Evolutionary conservation across 1,140 invertebrate species (phyloP).

Genomic region (Cataglyphis hispanica): DNA sequence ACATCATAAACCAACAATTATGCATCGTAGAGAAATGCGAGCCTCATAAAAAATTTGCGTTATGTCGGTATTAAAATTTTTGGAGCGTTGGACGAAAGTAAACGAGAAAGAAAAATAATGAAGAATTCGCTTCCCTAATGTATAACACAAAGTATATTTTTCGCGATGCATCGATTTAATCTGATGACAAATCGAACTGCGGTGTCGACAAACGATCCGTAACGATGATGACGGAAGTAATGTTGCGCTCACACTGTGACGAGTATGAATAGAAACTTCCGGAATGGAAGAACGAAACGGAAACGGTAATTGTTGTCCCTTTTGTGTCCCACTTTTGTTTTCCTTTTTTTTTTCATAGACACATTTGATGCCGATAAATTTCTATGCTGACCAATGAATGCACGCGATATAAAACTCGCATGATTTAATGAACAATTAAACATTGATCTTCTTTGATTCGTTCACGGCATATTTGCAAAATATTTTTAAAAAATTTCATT

Average conservation of each 20-base stretch:
- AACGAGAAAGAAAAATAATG: not conserved
- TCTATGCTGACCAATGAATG: conserved; percentile 33
- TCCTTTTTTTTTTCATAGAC: not conserved
- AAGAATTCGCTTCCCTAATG: not conserved
- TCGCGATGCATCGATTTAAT: not conserved
- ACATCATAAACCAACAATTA: conserved; percentile 32
- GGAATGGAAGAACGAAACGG: conserved; percentile 69
- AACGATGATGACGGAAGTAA: conserved; percentile 77
- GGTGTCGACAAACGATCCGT: conserved; percentile 58
- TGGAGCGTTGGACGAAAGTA: too few relatives aligned
- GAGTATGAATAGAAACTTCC: conserved; percentile 80
- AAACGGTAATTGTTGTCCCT: conserved; percentile 75
- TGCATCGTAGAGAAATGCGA: conserved; percentile 27
- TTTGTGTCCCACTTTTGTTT: conserved; percentile 52
- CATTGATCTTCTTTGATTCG: not conserved
- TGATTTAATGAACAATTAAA: not conserved
- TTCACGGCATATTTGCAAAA: not conserved
- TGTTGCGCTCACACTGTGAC: conserved; percentile 77
- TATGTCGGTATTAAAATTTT: not conserved
- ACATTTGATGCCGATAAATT: conserved; percentile 57
- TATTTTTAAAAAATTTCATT: not conserved
- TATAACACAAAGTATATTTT: not conserved
- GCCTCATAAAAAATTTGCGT: not conserved
- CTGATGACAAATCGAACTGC: conserved; percentile 1
- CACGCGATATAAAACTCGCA: not conserved